A percentile compares a stretch with the other conserved stretches of the same genome.
Conservation (phyloP, 2,113 vertebrate genomes). For the Bothrops jararaca region DNA sequence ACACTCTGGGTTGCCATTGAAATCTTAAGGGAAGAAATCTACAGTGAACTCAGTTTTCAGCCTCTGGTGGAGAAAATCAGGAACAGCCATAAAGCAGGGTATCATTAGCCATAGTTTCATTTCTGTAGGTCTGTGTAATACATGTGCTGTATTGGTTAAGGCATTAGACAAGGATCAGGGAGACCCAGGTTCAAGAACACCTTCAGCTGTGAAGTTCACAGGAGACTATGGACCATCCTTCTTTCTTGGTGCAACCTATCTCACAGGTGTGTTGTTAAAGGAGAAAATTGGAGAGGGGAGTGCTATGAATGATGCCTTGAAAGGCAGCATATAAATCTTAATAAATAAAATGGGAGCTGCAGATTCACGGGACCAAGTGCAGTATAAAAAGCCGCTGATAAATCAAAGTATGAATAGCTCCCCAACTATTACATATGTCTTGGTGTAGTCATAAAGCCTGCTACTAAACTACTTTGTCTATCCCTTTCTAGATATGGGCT, state of each 20-base stretch:
- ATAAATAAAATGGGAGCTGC: neutral
- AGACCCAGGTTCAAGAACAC: neutral
- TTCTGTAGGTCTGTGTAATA: neutral
- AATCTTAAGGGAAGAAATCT: neutral
- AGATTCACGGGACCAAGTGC: neutral
- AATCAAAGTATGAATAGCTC: neutral
- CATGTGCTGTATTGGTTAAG: neutral
- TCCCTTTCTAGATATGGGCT: neutral
- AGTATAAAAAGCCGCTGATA: neutral
- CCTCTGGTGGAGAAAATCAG: neutral
- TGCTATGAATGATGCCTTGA: neutral
- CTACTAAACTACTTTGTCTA: neutral
- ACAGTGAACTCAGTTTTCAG: neutral
- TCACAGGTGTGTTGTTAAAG: neutral
- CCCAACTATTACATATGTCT: neutral
- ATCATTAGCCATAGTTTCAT: neutral
- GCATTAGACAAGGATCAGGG: neutral
- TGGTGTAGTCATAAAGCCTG: neutral
- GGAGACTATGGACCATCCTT: neutral
- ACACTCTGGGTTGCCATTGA: neutral
- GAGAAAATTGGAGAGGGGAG: neutral
- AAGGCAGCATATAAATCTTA: neutral
- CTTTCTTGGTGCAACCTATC: neutral
- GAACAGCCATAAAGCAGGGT: neutral
- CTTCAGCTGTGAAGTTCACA: neutral